phyloP scores from a whole-genome alignment of 2,113 vertebrate genomes.

The Marmota flaviventris region DNA sequence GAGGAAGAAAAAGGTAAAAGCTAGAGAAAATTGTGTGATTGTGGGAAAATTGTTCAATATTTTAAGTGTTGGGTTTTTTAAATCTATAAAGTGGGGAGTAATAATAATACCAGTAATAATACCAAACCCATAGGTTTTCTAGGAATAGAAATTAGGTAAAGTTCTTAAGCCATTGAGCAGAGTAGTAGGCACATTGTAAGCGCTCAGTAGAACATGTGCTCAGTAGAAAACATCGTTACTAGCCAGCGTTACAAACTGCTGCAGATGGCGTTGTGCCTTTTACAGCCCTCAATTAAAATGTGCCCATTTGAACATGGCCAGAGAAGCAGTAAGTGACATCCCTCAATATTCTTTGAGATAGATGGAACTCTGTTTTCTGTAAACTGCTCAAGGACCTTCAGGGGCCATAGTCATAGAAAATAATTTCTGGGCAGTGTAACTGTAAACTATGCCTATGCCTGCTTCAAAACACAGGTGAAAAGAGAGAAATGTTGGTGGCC shows the following conservation, averaged over 20 bases:
- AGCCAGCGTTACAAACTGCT: not conserved
- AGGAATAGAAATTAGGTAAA: not conserved
- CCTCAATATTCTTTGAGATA: not conserved
- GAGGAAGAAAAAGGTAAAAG: not conserved
- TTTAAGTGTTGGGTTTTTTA: not conserved
- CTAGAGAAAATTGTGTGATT: not conserved
- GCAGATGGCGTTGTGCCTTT: not conserved
- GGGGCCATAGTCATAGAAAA: not conserved
- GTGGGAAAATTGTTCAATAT: not conserved
- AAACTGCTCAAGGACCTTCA: not conserved
- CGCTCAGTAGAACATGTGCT: not conserved
- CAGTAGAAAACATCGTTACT: not conserved
- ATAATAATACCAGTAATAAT: not conserved
- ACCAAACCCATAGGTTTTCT: not conserved
- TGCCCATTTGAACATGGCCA: not conserved
- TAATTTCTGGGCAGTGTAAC: not conserved
- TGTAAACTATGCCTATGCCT: not conserved
- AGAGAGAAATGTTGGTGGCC: accelerated
- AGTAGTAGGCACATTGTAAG: too few species aligned
- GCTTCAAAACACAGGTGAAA: not conserved
- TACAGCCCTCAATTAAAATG: not conserved
- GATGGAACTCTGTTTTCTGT: not conserved
- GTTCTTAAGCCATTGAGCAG: not conserved
- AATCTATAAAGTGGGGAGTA: not conserved
- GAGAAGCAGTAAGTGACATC: not conserved